A percentile compares a stretch with the other conserved stretches of the same genome.
Evolutionary conservation across 2,888 invertebrate genomes (phyloP).

Genomic region (Agrochola macilenta): DNA sequence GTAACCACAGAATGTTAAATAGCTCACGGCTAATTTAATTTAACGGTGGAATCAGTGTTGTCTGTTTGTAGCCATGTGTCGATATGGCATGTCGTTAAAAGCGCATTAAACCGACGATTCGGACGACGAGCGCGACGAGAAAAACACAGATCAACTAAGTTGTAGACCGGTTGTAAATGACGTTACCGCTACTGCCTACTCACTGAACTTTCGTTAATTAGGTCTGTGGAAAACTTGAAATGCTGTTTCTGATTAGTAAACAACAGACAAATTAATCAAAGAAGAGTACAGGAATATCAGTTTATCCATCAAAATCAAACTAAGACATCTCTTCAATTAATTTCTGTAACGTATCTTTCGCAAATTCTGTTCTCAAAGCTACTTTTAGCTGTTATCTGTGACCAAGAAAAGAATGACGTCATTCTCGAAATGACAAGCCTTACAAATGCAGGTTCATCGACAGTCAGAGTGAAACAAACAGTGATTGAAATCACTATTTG

Average conservation of each 20-base stretch:
- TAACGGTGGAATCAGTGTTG: slow-evolving; percentile 63
- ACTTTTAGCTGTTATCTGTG: not conserved
- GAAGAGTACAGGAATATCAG: not conserved
- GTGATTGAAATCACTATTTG: slow-evolving; percentile 6
- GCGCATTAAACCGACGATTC: slow-evolving; percentile 80
- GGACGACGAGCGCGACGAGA: slow-evolving; percentile 60
- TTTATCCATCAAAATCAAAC: not conserved
- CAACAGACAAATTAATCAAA: not conserved
- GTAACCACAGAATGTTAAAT: slow-evolving; percentile 64
- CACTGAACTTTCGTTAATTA: not conserved
- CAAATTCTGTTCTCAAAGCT: not conserved
- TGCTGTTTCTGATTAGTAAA: not conserved
- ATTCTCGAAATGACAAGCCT: not conserved
- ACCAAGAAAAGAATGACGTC: not conserved
- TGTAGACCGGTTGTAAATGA: not conserved
- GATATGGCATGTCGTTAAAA: slow-evolving; percentile 79
- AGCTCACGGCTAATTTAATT: slow-evolving; percentile 70
- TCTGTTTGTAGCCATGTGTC: slow-evolving; percentile 72
- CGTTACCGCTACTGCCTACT: slow-evolving; percentile 1
- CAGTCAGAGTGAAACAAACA: no score
- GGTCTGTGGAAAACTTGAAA: not conserved
- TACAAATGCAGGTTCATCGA: not conserved
- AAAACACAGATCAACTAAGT: slow-evolving; percentile 48
- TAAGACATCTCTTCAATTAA: not conserved
- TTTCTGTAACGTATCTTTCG: not conserved